These are phyloP conservation scores for Himalopsyche japonica DNA, from an alignment of 2,888 invertebrate species.

Conservation along the genomic window DNA sequence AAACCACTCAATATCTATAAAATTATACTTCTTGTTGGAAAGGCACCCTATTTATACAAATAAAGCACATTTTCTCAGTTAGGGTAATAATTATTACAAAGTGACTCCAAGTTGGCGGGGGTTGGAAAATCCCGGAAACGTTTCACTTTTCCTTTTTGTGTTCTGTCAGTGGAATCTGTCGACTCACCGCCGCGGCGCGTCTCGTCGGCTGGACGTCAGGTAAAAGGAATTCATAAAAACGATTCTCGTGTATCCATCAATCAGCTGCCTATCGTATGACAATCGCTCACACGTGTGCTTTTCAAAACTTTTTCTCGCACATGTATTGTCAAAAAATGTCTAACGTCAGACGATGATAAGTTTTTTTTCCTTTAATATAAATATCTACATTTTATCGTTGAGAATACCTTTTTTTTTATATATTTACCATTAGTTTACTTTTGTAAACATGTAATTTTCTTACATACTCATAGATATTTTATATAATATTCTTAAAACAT, in stretches of 20 bases:
- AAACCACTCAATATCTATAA: no score
- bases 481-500: no score
- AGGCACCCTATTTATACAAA: no score
- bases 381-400: no score
- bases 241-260: conserved; percentile 35
- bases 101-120: background rate
- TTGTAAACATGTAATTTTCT: no score
- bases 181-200: background rate
- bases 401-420: no score
- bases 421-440: no score
- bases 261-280: conserved; percentile 10
- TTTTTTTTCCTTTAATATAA: background rate
- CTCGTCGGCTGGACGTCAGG: background rate
- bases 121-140: background rate
- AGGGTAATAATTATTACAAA: background rate
- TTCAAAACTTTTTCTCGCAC: background rate
- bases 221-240: conserved; percentile 28
- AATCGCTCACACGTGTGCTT: background rate
- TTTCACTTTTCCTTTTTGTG: background rate
- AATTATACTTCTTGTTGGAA: no score
- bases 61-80: no score
- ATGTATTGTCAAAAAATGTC: background rate
- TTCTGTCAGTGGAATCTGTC: conserved; percentile 14
- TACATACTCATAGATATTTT: no score
- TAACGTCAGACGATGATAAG: background rate